Base-by-base conservation (phyloP, 2,888 invertebrate genomes). In the Thereva nobilitata region DNA sequence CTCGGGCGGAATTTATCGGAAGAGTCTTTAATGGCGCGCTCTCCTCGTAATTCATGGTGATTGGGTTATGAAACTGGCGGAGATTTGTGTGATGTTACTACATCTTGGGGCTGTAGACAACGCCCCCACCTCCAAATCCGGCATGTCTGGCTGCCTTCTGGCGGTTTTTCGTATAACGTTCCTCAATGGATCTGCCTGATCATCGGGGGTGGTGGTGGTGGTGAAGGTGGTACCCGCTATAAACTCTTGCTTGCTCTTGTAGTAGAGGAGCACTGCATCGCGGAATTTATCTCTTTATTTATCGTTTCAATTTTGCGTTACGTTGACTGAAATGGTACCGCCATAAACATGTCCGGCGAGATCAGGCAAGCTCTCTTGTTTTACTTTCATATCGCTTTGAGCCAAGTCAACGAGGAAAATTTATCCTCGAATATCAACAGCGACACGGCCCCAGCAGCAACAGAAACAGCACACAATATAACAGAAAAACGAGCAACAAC, bases 261-360 rank as follows among this genome's bases (percentile, higher is more conserved):
- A 23, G 23, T 23, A 3, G 6, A 47, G n/a, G 5, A 47, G n/a
- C 47, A 7, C 57, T 59, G 37, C 59, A 59, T 49, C 59, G 59
- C 50, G 61, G 50, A 61, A 61, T 61, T 61, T 61, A 61, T 61
- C 61, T 61, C 50, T 61, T 61, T 61, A 61, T 61, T 61, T 61
- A 61, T 61, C 61, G 61, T 61, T 50, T 61, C 61, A 61, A 61
- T 61, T 61, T 61, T 50, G 50, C 61, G 61, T 61, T 61, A 50
- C 61, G 42, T 38, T 50, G 50, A 38, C 61, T 59, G 47, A 61
- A 61, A 49, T 61, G 41, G 61, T 61, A 50, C 61, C 50, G 50
- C 61, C 40, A 61, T 61, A 61, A 61, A 61, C 61, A 61, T 61
- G 61, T 50, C 61, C 61, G 47, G 41, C 50, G 40, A 61, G 50